phyloP scores from a whole-genome alignment of 2,888 invertebrate genomes.

The Ormyrus rosae region DNA sequence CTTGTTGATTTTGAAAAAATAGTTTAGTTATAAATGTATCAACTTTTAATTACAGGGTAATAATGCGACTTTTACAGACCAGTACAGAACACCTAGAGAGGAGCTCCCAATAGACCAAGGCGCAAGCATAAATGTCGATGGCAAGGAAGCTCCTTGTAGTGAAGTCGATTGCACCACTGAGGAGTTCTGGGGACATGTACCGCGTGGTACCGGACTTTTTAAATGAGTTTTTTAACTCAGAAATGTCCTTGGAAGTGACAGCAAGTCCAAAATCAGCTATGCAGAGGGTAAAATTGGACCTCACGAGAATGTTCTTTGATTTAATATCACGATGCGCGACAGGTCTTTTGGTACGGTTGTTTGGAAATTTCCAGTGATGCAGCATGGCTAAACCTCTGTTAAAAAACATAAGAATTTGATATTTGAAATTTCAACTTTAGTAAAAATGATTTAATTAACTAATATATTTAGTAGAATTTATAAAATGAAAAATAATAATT shows the following conservation, averaged over 20 bases:
- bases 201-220: slow-evolving; percentile 84
- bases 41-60: too few relatives aligned
- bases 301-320: slow-evolving; percentile 96
- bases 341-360: slow-evolving; percentile 86
- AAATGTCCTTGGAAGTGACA: slow-evolving; percentile 74
- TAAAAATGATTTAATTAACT: not conserved
- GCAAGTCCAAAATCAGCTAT: slow-evolving; percentile 98
- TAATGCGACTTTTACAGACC: too few relatives aligned
- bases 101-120: slow-evolving; percentile 96
- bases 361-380: slow-evolving; percentile 87
- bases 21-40: too few relatives aligned
- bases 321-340: slow-evolving; percentile 98
- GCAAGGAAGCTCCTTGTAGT: slow-evolving; percentile 95
- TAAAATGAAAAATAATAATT: not conserved
- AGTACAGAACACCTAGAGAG: slow-evolving; percentile 83
- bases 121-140: slow-evolving; percentile 98
- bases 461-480: not conserved
- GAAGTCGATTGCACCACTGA: slow-evolving; percentile 97
- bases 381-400: slow-evolving; percentile 90
- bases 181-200: slow-evolving; percentile 97
- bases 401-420: not conserved
- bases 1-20: too few relatives aligned
- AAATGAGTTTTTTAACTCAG: too few relatives aligned
- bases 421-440: not conserved
- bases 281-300: slow-evolving; percentile 92